Base-by-base conservation (phyloP, 2,888 invertebrate genomes). In the Chydorus sphaericus region DNA sequence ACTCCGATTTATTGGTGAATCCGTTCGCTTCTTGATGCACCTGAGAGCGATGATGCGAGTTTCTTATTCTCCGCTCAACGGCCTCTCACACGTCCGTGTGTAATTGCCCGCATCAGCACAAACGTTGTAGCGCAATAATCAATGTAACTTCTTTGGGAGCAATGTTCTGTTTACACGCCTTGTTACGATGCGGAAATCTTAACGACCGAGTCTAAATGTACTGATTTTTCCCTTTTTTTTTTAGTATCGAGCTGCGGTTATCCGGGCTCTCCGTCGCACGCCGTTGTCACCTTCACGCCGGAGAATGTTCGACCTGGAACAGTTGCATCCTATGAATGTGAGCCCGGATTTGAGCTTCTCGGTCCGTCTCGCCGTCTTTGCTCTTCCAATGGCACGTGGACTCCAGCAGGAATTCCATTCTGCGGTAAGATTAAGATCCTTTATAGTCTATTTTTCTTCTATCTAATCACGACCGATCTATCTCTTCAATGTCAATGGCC, bases 231-330 rank as follows among this genome's bases (percentile, higher is more conserved):
- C 30, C 31, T 44, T 26, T 56, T 11, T 39, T 10, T 59, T 59
- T 26, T 56, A 61, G 62, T 37, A 23, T 38, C 29, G 7, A 69
- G 69, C 58, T 92, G 92, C 69, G 79, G 84, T 62, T 92, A 89
- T 72, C 92, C 92, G 1, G 92, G 92, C 10, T 83, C 87, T 0
- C 92, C 92, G 10, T 89, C 91, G 1, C 92, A 92, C 72, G 85
- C 85, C 57, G 77, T 75, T 48, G 82, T 92, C 36, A 75, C 80
- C 23, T 90, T 92, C 71, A 82, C 85, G 64, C 65, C 71, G 64
- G 66, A 73, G 66, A 62, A 68, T 66, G 62, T 73, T 66, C 20
- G 79, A 80, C 65, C 81, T 78, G 83, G 81, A 14, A 77, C 84
- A 1, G 79, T 86, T 11, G 89, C 89, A 14, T 82, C 83, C 0